Conservation (phyloP, 2,797 vertebrate species). For the Eupleurogrammus muticus region DNA sequence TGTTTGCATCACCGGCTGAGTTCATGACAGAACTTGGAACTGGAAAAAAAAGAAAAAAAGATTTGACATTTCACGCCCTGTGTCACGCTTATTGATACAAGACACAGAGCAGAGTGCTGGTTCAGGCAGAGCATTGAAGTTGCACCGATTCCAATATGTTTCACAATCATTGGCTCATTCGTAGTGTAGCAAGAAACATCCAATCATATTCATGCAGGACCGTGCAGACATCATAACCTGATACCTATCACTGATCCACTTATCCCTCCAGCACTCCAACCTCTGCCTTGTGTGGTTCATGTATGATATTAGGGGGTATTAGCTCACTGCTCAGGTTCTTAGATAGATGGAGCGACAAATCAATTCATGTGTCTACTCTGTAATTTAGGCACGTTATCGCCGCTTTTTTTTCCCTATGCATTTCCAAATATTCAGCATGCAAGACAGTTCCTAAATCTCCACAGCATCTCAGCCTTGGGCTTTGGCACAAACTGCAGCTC, state of each 20-base stretch:
- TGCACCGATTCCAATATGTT: too few relatives aligned
- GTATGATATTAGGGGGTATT: background rate
- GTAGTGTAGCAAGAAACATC: background rate
- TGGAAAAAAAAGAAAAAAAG: conserved; percentile 10
- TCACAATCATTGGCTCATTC: background rate
- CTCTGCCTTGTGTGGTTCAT: background rate
- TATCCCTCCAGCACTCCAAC: too few relatives aligned
- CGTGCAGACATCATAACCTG: background rate
- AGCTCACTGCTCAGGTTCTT: background rate
- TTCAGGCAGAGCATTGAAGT: too few relatives aligned
- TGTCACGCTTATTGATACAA: conserved; percentile 27
- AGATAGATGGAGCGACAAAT: background rate
- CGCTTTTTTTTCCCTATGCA: conserved; percentile 23
- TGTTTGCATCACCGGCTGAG: conserved; percentile 32
- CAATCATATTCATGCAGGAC: background rate
- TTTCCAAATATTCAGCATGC: conserved; percentile 32
- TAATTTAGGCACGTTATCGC: background rate
- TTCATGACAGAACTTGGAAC: conserved; percentile 32
- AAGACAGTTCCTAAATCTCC: conserved; percentile 42
- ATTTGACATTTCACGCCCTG: conserved; percentile 20
- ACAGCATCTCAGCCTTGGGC: conserved; percentile 39
- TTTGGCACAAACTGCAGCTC: conserved; percentile 47
- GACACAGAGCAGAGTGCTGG: background rate
- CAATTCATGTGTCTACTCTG: background rate
- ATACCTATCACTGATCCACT: too few relatives aligned